Conservation (phyloP, 2,888 invertebrate species). For the Cataglyphis altisquamis region DNA sequence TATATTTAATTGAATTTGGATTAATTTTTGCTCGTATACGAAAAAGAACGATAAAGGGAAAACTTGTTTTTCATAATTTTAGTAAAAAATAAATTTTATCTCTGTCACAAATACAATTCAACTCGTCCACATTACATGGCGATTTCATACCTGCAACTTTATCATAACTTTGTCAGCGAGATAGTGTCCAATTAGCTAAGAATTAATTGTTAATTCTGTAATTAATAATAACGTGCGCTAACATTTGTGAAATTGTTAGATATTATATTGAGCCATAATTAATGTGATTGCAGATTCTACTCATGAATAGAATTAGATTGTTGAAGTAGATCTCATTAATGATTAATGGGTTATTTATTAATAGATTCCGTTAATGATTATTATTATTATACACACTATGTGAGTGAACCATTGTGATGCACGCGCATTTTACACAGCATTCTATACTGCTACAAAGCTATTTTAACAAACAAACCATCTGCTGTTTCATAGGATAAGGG, state of each 20-base stretch:
- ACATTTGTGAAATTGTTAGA: slow-evolving; percentile 47
- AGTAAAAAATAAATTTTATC: slow-evolving; percentile 2
- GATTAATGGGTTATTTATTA: neutral
- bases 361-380: neutral
- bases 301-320: slow-evolving; percentile 6
- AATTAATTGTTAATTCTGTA: slow-evolving; percentile 8
- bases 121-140: slow-evolving; percentile 15
- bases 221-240: slow-evolving; percentile 31
- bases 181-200: slow-evolving; percentile 27
- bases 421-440: no score
- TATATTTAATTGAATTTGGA: slow-evolving; percentile 7
- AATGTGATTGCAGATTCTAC: slow-evolving; percentile 14
- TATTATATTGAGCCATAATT: slow-evolving; percentile 13
- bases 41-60: neutral
- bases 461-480: neutral
- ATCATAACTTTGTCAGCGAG: slow-evolving; percentile 24
- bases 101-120: slow-evolving; percentile 51
- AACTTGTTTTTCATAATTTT: neutral
- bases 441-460: no score
- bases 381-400: neutral
- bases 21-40: neutral
- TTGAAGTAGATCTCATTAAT: neutral
- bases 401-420: neutral
- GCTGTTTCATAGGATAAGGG: neutral
- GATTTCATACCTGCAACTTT: slow-evolving; percentile 39